Percentiles rank a stretch among this genome's conserved stretches.
These are phyloP conservation scores for Andrena haemorrhoa DNA, from an alignment of 2,888 invertebrate genomes.

Conservation along the genomic window DNA sequence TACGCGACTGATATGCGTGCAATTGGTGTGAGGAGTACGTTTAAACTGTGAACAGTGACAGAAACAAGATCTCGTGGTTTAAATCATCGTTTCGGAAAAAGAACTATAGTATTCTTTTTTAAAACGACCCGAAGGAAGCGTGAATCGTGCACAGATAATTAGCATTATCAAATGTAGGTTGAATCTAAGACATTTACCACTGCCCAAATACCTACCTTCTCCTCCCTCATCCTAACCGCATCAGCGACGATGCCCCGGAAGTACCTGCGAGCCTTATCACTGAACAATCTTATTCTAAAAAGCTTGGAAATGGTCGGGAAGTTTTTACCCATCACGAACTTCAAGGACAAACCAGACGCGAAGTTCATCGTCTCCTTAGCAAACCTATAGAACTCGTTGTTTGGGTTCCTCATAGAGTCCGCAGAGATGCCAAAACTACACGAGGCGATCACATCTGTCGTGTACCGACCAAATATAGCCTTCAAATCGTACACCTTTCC, in stretches of 20 bases:
- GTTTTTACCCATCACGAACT: constrained; percentile 50
- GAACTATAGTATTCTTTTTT: too few relatives aligned
- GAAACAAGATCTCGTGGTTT: too few relatives aligned
- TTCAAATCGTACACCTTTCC: not conserved
- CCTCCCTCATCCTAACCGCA: constrained; percentile 52
- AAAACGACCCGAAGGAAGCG: too few relatives aligned
- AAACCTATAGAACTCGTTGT: not conserved
- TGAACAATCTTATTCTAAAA: constrained; percentile 45
- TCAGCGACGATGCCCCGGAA: constrained; percentile 48
- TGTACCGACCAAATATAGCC: not conserved
- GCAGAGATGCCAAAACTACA: not conserved
- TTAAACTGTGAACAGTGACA: too few relatives aligned
- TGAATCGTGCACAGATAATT: too few relatives aligned
- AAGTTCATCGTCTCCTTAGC: not conserved
- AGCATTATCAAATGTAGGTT: too few relatives aligned
- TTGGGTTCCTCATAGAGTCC: not conserved
- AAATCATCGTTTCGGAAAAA: too few relatives aligned
- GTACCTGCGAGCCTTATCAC: constrained; percentile 15
- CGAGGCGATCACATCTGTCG: not conserved
- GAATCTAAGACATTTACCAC: too few relatives aligned
- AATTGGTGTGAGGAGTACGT: too few relatives aligned
- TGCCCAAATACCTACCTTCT: constrained; percentile 21
- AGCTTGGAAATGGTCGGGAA: constrained; percentile 51
- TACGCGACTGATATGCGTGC: too few relatives aligned
- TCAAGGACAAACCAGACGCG: constrained; percentile 20